Evolutionary conservation across 2,797 vertebrate species (phyloP), one percentile per base, ranked within the genome.

Genomic region (Spinus olivaceus): DNA sequence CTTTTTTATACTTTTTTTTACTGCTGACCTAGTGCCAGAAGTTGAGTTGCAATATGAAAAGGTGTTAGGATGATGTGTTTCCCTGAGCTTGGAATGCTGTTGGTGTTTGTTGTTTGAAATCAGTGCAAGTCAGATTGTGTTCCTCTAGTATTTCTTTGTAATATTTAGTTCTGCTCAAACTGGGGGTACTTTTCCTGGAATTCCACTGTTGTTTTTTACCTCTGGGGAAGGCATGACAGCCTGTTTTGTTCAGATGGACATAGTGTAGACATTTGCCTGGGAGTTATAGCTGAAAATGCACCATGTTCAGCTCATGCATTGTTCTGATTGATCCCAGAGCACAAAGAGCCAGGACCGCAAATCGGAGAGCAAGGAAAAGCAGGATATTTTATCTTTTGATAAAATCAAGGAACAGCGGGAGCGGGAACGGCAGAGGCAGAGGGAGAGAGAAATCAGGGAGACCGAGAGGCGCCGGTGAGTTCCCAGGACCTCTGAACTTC

Each of bases 371-470:
- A 99, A 98, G 84, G 99, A 99, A 61, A 98, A 98, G 94, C 99
- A 98, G 96, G 99, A 99, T 73, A 99, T 99, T 90, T 92, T 99
- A 73, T 99, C 99, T 0, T 99, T 99, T 23, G 99, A 99, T 96
- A 99, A 99, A 95, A 99, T 99, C 97, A 99, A 99, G 95, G 99
- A 99, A 95, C 99, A 99, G 80, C 96, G 99, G 17, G 99, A 99
- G 65, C 98, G 99, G 0, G 99, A 99, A 71, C 98, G 99, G 0
- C 99, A 99, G 97, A 97, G 99, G 70, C 99, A 99, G 76, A 97
- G 99, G 11, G 99, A 99, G 87, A 96, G 99, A 14, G 99, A 99
- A 95, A 98, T 99, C 94, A 97, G 99, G 65, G 99, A 99, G 94
- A 98, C 98, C 0, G 99, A 99, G 95, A 96, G 99, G 66, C 98